Evolutionary conservation across 1,140 invertebrate genomes (phyloP).

Genomic region (Musca domestica): DNA sequence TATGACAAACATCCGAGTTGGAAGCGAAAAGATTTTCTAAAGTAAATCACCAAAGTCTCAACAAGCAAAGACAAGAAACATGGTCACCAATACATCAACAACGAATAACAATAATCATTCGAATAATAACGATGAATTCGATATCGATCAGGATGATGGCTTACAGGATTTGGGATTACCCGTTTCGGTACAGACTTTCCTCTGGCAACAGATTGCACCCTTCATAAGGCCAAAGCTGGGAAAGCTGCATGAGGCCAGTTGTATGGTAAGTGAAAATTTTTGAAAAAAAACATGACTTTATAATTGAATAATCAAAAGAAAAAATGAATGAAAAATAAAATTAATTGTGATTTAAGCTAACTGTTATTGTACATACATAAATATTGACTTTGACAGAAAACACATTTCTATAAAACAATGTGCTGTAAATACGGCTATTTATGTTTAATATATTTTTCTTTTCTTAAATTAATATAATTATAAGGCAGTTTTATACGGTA

Average conservation of each 20-base stretch:
- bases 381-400: neutral
- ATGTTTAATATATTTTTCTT: conserved; percentile 14
- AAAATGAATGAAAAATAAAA: neutral
- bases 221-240: conserved; percentile 90
- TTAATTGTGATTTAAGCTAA: neutral
- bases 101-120: conserved; percentile 31
- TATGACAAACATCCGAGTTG: neutral
- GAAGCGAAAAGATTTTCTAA: conserved; percentile 23
- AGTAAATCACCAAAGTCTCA: conserved; percentile 30
- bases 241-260: conserved; percentile 94
- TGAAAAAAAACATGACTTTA: too few relatives aligned
- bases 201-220: conserved; percentile 95
- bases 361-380: neutral
- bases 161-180: conserved; percentile 78
- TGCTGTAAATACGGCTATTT: conserved; percentile 42
- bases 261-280: conserved; percentile 73
- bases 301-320: neutral
- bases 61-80: conserved; percentile 35
- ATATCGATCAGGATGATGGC: conserved; percentile 58
- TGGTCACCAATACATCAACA: conserved; percentile 50
- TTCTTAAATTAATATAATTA: conserved; percentile 38
- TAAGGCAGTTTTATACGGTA: conserved; percentile 17
- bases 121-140: conserved; percentile 53
- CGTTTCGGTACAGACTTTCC: conserved; percentile 95
- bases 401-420: conserved; percentile 21